phyloP scores from a whole-genome alignment of 1,140 invertebrate species.

The Achroia grisella region DNA sequence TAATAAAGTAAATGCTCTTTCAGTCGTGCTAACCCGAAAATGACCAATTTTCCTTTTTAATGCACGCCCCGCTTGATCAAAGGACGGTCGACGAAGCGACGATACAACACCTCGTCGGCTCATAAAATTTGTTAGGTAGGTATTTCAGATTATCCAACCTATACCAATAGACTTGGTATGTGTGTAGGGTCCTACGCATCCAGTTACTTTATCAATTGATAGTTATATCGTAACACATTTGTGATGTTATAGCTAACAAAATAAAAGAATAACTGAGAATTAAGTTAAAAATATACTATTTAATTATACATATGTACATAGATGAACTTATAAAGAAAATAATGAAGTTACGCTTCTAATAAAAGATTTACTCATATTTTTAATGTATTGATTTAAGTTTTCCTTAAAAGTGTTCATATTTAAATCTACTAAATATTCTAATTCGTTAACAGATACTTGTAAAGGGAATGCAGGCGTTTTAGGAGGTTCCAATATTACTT shows the following conservation, averaged over 20 bases:
- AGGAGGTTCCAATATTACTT: conserved; percentile 6
- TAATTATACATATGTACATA: no score
- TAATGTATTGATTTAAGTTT: conserved; percentile 17
- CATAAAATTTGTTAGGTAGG: conserved; percentile 32
- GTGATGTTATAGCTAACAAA: no score
- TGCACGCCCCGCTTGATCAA: conserved; percentile 41
- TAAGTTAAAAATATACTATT: no score
- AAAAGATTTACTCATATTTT: conserved; percentile 20
- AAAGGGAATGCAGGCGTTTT: conserved; percentile 20
- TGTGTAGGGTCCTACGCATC: no score
- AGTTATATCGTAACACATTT: no score
- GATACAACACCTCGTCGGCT: conserved; percentile 27
- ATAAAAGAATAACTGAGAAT: no score
- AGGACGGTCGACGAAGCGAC: conserved; percentile 28
- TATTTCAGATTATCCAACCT: conserved; percentile 17
- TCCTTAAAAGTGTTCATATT: conserved; percentile 22
- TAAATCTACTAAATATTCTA: conserved; percentile 23
- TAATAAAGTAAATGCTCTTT: conserved; percentile 16
- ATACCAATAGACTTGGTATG: not conserved
- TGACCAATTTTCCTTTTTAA: conserved; percentile 54
- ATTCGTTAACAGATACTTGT: conserved; percentile 17
- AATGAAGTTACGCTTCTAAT: conserved; percentile 15
- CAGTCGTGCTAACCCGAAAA: conserved; percentile 27
- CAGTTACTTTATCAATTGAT: no score
- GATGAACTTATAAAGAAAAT: conserved; percentile 6